A percentile compares a stretch with the other conserved stretches of the same genome.
Conservation (phyloP, 2,113 vertebrate species). For the Hippopotamus amphibius region DNA sequence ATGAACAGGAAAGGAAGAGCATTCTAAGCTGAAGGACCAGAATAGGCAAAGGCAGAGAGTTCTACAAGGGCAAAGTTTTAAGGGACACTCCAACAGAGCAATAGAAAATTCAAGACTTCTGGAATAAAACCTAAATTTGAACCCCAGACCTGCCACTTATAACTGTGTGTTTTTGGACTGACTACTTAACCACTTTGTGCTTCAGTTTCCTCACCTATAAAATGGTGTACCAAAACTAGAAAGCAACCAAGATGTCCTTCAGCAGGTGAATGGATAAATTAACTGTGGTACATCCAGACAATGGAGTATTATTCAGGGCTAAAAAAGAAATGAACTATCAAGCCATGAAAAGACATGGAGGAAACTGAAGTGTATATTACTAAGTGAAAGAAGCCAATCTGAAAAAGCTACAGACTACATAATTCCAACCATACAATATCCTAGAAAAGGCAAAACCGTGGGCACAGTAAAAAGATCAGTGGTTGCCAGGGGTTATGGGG, state of each 20-base stretch:
- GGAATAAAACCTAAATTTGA: not conserved
- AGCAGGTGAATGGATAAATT: not conserved
- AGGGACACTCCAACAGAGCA: not conserved
- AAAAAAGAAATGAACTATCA: not conserved
- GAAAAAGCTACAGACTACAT: not conserved
- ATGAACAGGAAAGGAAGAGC: not conserved
- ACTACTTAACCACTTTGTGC: not conserved
- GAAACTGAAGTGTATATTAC: not conserved
- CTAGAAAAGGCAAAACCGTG: not conserved
- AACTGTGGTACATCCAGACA: not conserved
- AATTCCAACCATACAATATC: not conserved
- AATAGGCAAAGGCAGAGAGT: not conserved
- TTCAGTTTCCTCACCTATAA: conserved; percentile 22
- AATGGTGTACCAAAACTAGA: not conserved
- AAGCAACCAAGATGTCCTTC: not conserved
- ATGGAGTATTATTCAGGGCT: not conserved
- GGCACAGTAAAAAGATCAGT: not conserved
- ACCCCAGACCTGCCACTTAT: not conserved
- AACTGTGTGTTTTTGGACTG: not conserved
- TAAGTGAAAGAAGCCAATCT: not conserved
- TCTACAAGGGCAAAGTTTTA: not conserved
- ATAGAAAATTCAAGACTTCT: not conserved
- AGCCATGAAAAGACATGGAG: not conserved
- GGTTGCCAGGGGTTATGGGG: not conserved
- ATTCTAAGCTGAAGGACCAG: not conserved